These are phyloP conservation scores for Artibeus jamaicensis DNA, from an alignment of 2,797 vertebrate genomes.

Conservation along the genomic window DNA sequence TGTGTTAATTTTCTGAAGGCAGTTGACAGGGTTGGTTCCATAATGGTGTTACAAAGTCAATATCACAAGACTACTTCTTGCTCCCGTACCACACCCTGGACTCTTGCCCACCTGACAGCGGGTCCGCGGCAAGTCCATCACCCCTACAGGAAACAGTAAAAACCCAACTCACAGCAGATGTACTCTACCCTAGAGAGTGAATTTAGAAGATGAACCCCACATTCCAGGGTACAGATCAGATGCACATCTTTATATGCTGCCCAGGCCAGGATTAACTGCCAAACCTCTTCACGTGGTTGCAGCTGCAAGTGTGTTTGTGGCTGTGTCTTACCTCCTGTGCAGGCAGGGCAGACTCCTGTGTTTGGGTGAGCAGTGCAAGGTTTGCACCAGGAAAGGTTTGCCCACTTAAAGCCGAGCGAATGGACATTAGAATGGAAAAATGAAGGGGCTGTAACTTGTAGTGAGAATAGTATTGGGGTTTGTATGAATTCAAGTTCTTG, in stretches of 20 bases:
- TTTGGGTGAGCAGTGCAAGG: not conserved
- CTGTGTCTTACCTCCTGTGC: not conserved
- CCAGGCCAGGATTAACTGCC: not conserved
- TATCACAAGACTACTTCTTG: not conserved
- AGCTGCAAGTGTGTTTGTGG: not conserved
- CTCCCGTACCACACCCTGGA: not conserved
- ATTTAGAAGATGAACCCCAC: not conserved
- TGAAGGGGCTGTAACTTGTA: not conserved
- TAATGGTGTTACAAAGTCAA: not conserved
- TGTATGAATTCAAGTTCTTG: conserved; percentile 15
- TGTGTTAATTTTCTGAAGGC: not conserved
- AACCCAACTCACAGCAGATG: not conserved
- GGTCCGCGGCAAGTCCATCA: not conserved
- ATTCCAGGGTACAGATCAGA: not conserved
- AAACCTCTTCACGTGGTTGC: not conserved
- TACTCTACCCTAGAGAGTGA: not conserved
- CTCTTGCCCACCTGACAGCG: not conserved
- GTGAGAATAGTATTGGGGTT: not conserved
- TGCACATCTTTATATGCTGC: not conserved
- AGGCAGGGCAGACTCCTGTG: not conserved
- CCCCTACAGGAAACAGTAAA: not conserved
- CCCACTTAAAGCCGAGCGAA: not conserved
- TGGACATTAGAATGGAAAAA: conserved; percentile 6
- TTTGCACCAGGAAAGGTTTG: not conserved
- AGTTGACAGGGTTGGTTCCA: not conserved